Conservation (phyloP, 2,888 invertebrate genomes). For the Pterostichus niger region DNA sequence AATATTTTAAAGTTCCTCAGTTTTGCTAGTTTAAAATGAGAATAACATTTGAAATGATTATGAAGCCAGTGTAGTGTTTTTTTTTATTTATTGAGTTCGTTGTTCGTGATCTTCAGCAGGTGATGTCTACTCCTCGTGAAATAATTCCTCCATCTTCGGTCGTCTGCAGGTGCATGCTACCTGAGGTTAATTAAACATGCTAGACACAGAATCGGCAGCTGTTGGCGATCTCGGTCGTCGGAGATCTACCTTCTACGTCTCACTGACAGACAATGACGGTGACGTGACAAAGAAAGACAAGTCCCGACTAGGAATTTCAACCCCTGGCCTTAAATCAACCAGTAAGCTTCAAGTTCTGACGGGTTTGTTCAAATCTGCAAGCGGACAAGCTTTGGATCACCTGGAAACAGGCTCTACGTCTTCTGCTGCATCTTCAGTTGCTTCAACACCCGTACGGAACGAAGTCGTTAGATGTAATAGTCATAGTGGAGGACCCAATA, state of each 20-base stretch:
- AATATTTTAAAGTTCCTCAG: too few relatives aligned
- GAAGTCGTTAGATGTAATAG: constrained; percentile 67
- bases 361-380: constrained; percentile 68
- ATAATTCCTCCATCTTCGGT: too few relatives aligned
- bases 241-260: constrained; percentile 88
- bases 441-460: constrained; percentile 68
- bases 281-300: constrained; percentile 78
- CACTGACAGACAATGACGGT: constrained; percentile 80
- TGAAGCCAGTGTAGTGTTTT: too few relatives aligned
- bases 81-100: too few relatives aligned
- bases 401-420: constrained; percentile 65
- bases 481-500: constrained; percentile 26
- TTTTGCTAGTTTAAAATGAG: too few relatives aligned
- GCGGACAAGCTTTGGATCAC: constrained; percentile 67
- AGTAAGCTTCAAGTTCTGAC: constrained; percentile 68
- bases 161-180: constrained; percentile 58
- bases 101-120: not conserved
- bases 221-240: constrained; percentile 80
- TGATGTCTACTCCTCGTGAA: not conserved
- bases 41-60: too few relatives aligned
- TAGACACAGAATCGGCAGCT: constrained; percentile 57
- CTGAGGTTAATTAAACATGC: constrained; percentile 52
- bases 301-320: constrained; percentile 77
- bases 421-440: constrained; percentile 65
- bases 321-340: constrained; percentile 68